Conservation (phyloP, 2,797 vertebrate genomes). For the Chrysocyon brachyurus region DNA sequence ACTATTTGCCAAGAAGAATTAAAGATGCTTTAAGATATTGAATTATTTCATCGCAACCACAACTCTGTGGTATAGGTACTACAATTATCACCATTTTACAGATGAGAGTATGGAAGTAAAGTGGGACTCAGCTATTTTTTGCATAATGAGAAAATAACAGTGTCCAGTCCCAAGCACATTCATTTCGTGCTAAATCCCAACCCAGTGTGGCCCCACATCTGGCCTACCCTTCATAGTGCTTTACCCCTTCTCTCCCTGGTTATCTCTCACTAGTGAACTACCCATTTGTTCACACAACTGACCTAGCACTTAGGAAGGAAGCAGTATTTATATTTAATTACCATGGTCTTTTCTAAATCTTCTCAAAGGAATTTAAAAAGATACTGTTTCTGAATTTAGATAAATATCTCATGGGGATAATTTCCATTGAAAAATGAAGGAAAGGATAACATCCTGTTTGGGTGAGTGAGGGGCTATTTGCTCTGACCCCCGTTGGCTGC, state of each 20-base stretch:
- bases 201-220: accelerated
- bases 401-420: neutral
- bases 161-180: neutral
- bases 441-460: neutral
- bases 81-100: neutral
- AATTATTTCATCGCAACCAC: neutral
- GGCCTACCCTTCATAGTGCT: neutral
- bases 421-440: neutral
- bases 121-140: neutral
- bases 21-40: neutral
- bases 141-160: neutral
- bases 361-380: neutral
- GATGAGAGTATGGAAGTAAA: neutral
- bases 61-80: neutral
- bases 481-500: neutral
- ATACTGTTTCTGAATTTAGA: neutral
- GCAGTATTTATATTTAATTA: neutral
- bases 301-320: neutral
- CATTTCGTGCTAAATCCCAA: neutral
- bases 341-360: neutral
- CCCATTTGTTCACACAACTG: neutral
- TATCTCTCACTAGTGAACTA: too few relatives aligned
- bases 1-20: neutral
- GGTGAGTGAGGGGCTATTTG: neutral
- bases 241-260: accelerated